Evolutionary conservation across 2,888 invertebrate species (phyloP), one percentile per base, ranked within the genome.

Genomic region (Drosophila pseudotalamancana): DNA sequence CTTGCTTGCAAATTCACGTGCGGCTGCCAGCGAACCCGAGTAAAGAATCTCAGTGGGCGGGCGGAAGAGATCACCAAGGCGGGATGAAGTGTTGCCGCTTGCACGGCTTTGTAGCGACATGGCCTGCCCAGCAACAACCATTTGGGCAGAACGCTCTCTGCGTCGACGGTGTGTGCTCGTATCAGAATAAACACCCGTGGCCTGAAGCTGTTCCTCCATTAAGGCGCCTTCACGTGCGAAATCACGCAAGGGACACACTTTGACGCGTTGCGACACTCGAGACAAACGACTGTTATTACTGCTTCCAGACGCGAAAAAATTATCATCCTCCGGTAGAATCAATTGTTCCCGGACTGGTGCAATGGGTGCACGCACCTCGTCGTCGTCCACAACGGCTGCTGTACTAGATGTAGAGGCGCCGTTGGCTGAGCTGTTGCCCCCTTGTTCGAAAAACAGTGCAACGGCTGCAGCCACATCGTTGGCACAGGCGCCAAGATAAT

Each of bases 41-140:
- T 93, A 94, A 23, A 94, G 92, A 37, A 95, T 91, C 79, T 95
- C 95, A 55, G 94, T 92, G 0, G 95, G 95, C 6, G 95, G 95
- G 49, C 91, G 92, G 88, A 94, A 95, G 16, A 95, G 91, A 86
- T 95, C 94, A 89, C 94, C 94, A 32, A 95, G 90, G 27, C 94
- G 93, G 72, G 91, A 89, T 91, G 93, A 67, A 83, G 88, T 67
- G 51, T 67, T 67, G 18, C 69, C 55, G 29, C 55, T 35, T 4
- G 73, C 48, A 18, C 72, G 57, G 23, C 62, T 60, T 29, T 63
- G 72, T 16, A 76, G 59, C 32, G 70, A 70, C 37, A 49, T 49
- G n/a, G 56, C 70, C 53, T 78, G 80, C 1, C 75, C 86, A 16
- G 88, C 59, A 11, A 67, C 64, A 29, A 75, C 73, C 77, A 89